phyloP scores from a whole-genome alignment of 2,113 vertebrate genomes.

The Pelmatolapia mariae region DNA sequence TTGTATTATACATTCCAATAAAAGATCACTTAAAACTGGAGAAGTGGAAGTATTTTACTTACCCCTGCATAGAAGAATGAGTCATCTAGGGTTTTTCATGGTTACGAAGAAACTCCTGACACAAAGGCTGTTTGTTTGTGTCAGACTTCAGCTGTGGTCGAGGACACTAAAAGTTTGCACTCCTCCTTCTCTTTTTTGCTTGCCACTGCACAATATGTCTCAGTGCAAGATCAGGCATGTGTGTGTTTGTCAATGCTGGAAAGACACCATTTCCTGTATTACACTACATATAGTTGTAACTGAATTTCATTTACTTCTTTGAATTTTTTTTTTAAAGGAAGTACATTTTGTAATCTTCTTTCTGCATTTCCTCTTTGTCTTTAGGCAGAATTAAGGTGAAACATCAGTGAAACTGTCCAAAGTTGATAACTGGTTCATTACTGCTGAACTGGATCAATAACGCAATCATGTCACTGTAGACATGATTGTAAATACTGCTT shows the following conservation, averaged over 20 bases:
- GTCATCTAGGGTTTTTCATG: neutral
- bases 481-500: neutral
- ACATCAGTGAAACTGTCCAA: neutral
- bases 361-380: neutral
- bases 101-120: neutral
- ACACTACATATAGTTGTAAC: accelerated
- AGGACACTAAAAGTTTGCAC: neutral
- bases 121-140: neutral
- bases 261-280: neutral
- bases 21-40: neutral
- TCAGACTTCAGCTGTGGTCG: neutral
- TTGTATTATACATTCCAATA: neutral
- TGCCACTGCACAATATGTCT: neutral
- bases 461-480: neutral
- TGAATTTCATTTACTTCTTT: neutral
- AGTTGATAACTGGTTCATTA: neutral
- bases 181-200: neutral
- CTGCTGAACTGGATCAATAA: neutral
- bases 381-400: neutral
- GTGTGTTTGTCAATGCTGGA: too few relatives aligned
- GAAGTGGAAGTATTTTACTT: neutral
- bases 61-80: neutral
- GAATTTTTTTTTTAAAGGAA: neutral
- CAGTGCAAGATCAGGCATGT: neutral
- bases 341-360: neutral